phyloP scores from a whole-genome alignment of 2,797 vertebrate species.

The Siniperca obscura region DNA sequence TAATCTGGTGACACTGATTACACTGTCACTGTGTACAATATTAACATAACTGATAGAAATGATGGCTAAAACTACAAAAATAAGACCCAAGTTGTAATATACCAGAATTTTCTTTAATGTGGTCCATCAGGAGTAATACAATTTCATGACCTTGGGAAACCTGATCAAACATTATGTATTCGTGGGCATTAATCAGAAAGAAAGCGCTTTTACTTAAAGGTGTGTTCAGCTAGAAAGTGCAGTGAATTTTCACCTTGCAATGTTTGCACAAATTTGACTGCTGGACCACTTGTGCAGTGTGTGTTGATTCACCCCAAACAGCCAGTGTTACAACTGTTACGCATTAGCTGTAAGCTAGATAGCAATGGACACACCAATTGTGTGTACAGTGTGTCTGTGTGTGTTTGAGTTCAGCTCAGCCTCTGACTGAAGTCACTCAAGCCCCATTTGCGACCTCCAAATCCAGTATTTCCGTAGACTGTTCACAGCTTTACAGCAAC shows the following conservation, averaged over 20 bases:
- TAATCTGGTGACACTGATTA: too few species aligned
- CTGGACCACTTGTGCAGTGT: not conserved
- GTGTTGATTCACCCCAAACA: not conserved
- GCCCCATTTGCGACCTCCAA: too few species aligned
- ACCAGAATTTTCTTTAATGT: too few species aligned
- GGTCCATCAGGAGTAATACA: too few species aligned
- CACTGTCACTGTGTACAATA: not conserved
- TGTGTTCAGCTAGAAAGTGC: too few species aligned
- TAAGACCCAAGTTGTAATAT: too few species aligned
- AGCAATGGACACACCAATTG: not conserved
- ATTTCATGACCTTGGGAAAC: too few species aligned
- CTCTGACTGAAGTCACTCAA: not conserved
- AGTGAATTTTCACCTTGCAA: too few species aligned
- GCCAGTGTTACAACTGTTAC: not conserved
- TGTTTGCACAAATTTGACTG: too few species aligned
- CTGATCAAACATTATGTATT: not conserved
- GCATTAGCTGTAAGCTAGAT: not conserved
- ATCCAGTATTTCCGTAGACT: not conserved
- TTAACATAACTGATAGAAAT: not conserved
- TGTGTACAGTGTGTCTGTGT: not conserved
- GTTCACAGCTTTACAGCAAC: not conserved
- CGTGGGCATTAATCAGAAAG: not conserved
- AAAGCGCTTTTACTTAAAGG: too few species aligned
- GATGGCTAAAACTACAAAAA: too few species aligned
- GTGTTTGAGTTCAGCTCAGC: not conserved